Evolutionary conservation across 2,797 vertebrate genomes (phyloP).

Genomic region (Poeciliopsis presidionis): DNA sequence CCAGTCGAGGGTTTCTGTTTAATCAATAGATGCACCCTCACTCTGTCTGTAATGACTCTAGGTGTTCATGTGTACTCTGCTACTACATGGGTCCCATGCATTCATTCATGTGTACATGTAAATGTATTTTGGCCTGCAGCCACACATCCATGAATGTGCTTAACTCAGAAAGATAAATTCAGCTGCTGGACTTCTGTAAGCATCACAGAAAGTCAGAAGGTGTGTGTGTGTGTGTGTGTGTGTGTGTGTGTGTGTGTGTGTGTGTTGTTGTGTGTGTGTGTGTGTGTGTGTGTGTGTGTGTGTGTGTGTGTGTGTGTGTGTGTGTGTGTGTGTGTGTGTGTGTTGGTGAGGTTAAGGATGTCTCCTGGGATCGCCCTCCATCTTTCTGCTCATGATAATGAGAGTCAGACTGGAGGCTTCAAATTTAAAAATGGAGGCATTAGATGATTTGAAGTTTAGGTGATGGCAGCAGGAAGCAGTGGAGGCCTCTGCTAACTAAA

Average conservation of each 20-base stretch:
- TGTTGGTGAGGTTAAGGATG: conserved; percentile 16
- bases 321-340: not conserved
- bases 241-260: not conserved
- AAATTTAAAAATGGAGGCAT: not conserved
- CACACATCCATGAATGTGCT: conserved; percentile 40
- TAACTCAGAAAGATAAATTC: conserved; percentile 18
- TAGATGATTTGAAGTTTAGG: not conserved
- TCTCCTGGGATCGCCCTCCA: conserved; percentile 25
- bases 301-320: too few relatives aligned
- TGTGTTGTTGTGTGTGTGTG: not conserved
- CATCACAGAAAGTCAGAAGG: not conserved
- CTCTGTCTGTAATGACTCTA: not conserved
- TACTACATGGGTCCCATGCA: conserved; percentile 20
- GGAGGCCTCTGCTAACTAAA: not conserved
- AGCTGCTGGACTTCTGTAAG: conserved; percentile 4
- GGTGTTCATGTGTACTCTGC: not conserved
- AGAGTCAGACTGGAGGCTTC: conserved; percentile 17
- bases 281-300: not conserved
- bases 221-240: not conserved
- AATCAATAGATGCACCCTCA: not conserved
- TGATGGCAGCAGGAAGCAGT: not conserved
- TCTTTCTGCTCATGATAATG: conserved; percentile 7
- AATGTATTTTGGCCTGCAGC: conserved; percentile 46
- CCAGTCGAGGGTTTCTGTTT: conserved; percentile 35
- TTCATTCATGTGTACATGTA: conserved; percentile 40